These are phyloP conservation scores for Copidosoma aretas DNA, from an alignment of 2,888 invertebrate genomes.

Conservation along the genomic window DNA sequence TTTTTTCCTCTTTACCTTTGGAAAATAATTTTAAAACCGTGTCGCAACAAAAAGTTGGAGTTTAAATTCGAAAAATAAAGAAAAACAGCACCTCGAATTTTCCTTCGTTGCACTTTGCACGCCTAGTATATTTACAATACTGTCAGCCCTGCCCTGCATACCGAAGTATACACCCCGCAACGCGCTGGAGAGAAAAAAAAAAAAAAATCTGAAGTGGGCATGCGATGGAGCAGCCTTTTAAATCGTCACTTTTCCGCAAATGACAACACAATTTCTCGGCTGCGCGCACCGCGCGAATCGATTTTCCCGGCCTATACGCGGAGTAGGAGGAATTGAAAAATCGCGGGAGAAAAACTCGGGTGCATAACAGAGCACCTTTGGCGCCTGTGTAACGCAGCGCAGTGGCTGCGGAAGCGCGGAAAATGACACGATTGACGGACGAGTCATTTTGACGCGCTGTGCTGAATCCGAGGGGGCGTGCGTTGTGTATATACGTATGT, in stretches of 20 bases:
- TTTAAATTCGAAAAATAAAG: too few species aligned
- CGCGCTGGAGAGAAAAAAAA: not conserved
- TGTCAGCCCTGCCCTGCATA: too few species aligned
- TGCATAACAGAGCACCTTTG: not conserved
- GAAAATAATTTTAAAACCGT: too few species aligned
- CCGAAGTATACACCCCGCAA: slow-evolving; percentile 3
- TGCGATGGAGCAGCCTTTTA: slow-evolving; percentile 17
- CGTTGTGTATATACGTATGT: not conserved
- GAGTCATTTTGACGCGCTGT: slow-evolving; percentile 12
- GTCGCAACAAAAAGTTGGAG: too few species aligned
- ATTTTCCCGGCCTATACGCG: slow-evolving; percentile 3
- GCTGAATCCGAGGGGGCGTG: too few species aligned
- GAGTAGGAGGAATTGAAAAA: not conserved
- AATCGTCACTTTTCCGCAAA: slow-evolving; percentile 27
- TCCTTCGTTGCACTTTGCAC: too few species aligned
- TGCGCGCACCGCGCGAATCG: slow-evolving; percentile 18
- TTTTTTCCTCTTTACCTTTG: too few species aligned
- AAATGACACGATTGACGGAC: slow-evolving; percentile 16
- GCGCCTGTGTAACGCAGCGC: not conserved
- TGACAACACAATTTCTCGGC: slow-evolving; percentile 18
- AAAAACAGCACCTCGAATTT: too few species aligned
- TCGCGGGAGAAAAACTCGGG: not conserved
- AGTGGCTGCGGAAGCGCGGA: not conserved
- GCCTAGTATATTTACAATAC: too few species aligned
- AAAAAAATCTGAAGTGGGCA: too few species aligned